phyloP scores from a whole-genome alignment of 2,113 vertebrate genomes.

The Sinocyclocheilus anophthalmus region DNA sequence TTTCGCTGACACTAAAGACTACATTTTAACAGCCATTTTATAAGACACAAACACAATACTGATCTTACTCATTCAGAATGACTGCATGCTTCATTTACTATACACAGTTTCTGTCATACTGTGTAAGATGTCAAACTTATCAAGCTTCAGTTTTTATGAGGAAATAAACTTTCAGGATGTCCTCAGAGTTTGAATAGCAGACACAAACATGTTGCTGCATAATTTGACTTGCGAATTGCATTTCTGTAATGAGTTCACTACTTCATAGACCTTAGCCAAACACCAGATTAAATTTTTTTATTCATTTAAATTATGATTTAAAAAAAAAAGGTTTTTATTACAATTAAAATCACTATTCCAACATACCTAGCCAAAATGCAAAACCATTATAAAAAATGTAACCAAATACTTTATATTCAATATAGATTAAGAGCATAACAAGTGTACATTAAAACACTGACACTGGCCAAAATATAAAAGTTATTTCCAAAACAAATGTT shows the following conservation, averaged over 20 bases:
- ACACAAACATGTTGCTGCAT: neutral
- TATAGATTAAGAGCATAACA: neutral
- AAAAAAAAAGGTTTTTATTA: neutral
- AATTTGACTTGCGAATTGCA: neutral
- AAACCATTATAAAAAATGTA: neutral
- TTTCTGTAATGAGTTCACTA: neutral
- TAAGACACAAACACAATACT: neutral
- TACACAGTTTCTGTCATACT: neutral
- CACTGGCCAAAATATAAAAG: neutral
- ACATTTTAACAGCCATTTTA: neutral
- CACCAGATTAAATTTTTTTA: neutral
- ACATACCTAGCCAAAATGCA: neutral
- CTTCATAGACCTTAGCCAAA: neutral
- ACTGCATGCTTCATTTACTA: neutral
- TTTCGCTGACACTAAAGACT: too few species aligned
- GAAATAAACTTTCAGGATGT: neutral
- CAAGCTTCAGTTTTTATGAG: neutral
- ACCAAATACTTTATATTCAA: neutral
- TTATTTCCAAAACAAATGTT: neutral
- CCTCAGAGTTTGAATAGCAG: neutral
- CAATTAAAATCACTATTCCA: too few species aligned
- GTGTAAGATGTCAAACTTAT: neutral
- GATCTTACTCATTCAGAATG: neutral
- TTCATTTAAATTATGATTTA: neutral
- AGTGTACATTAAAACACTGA: neutral